phyloP scores from a whole-genome alignment of 1,140 invertebrate genomes.

The Chrysoperla carnea region DNA sequence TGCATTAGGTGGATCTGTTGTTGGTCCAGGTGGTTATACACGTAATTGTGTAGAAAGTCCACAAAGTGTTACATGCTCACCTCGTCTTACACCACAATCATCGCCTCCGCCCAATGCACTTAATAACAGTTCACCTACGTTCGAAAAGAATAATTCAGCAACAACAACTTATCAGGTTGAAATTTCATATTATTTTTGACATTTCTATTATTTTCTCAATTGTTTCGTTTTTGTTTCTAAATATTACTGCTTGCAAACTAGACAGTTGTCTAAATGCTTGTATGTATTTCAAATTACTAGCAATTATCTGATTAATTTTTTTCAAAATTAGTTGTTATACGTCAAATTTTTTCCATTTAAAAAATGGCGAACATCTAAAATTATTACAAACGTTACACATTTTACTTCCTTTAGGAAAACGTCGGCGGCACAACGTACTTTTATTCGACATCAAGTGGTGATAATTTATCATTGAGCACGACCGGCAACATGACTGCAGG shows the following conservation, averaged over 20 bases:
- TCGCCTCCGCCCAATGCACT: constrained; percentile 12
- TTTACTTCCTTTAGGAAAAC: constrained; percentile 49
- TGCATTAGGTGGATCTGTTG: constrained; percentile 6
- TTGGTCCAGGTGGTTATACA: constrained; percentile 5
- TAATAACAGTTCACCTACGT: constrained; percentile 15
- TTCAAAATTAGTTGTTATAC: no score
- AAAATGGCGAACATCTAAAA: no score
- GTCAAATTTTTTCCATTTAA: no score
- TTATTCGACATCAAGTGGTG: constrained; percentile 38
- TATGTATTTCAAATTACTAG: no score
- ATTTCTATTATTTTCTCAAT: constrained; percentile 22
- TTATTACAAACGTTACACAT: no score
- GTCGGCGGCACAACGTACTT: constrained; percentile 90
- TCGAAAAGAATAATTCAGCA: constrained; percentile 24
- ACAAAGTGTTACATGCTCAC: constrained; percentile 12
- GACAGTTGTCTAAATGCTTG: no score
- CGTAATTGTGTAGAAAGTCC: constrained; percentile 8
- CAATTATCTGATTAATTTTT: no score
- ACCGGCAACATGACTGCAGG: constrained; percentile 8
- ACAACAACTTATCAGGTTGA: constrained; percentile 31
- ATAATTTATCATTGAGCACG: constrained; percentile 18
- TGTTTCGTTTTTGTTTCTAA: constrained; percentile 21
- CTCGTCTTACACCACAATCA: constrained; percentile 15
- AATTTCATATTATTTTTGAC: constrained; percentile 4
- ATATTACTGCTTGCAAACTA: no score